A percentile compares a stretch with the other conserved stretches of the same genome.
phyloP scores from a whole-genome alignment of 2,888 invertebrate genomes.

The Megastigmus dorsalis region DNA sequence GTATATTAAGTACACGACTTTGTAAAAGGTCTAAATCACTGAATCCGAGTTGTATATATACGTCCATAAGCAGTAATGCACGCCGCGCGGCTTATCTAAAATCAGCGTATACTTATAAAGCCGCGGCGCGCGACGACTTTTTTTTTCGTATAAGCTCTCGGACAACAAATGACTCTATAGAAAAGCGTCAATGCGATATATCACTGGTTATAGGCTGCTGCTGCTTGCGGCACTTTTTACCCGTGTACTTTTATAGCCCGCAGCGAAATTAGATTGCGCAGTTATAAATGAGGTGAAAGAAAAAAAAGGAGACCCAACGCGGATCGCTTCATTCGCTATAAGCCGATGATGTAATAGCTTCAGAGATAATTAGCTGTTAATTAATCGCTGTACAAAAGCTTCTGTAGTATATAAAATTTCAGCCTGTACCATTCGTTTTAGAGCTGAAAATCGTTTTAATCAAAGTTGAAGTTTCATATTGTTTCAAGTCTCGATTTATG shows the following conservation, averaged over 20 bases:
- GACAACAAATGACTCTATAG: constrained; percentile 41
- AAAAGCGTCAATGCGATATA: constrained; percentile 26
- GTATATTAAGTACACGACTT: no score
- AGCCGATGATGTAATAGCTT: no score
- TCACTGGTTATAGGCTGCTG: not conserved
- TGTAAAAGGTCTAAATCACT: no score
- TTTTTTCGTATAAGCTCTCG: no score
- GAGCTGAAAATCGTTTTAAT: no score
- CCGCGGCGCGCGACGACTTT: constrained; percentile 22
- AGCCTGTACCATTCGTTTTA: no score
- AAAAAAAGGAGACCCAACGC: not conserved
- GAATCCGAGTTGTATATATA: no score
- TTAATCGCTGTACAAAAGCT: not conserved
- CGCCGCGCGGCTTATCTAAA: constrained; percentile 14
- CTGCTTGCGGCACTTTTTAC: constrained; percentile 30
- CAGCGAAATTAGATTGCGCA: constrained; percentile 30
- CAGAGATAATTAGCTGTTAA: constrained; percentile 11
- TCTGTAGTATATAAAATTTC: no score
- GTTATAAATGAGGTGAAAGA: constrained; percentile 10
- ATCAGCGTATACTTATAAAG: constrained; percentile 28
- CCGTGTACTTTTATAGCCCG: not conserved
- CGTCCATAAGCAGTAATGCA: no score
- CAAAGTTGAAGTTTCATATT: no score
- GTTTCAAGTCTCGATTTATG: no score
- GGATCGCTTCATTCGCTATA: not conserved